Evolutionary conservation across 2,113 vertebrate species (phyloP).

Genomic region (Pluvianellus socialis): DNA sequence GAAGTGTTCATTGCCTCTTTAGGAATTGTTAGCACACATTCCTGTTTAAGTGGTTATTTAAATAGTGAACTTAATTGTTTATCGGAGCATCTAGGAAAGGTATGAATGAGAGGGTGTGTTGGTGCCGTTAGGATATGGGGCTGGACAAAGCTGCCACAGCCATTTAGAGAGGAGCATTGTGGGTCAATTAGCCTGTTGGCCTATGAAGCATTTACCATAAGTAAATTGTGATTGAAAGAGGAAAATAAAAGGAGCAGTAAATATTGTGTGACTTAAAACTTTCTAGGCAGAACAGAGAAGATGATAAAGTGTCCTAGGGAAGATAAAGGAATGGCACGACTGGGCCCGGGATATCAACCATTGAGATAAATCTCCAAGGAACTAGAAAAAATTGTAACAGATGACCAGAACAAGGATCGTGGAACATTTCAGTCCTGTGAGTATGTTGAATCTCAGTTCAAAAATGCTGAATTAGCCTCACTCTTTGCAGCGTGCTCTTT

Average conservation of each 20-base stretch:
- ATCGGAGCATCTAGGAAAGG: neutral
- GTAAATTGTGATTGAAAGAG: neutral
- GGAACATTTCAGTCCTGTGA: neutral
- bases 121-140: neutral
- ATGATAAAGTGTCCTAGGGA: neutral
- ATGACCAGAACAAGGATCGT: neutral
- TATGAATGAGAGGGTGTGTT: fast-evolving
- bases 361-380: neutral
- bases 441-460: neutral
- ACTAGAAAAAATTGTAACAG: neutral
- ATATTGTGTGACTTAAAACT: neutral
- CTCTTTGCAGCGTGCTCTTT: neutral
- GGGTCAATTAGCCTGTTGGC: neutral
- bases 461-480: neutral
- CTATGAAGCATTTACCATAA: neutral
- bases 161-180: neutral
- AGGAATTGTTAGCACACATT: neutral
- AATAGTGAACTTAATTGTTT: neutral
- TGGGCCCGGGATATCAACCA: neutral
- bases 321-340: neutral
- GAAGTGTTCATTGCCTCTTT: neutral
- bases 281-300: neutral
- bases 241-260: neutral
- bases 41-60: neutral
- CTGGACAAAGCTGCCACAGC: neutral